phyloP scores from a whole-genome alignment of 2,797 vertebrate species.

The Hemitrygon akajei region DNA sequence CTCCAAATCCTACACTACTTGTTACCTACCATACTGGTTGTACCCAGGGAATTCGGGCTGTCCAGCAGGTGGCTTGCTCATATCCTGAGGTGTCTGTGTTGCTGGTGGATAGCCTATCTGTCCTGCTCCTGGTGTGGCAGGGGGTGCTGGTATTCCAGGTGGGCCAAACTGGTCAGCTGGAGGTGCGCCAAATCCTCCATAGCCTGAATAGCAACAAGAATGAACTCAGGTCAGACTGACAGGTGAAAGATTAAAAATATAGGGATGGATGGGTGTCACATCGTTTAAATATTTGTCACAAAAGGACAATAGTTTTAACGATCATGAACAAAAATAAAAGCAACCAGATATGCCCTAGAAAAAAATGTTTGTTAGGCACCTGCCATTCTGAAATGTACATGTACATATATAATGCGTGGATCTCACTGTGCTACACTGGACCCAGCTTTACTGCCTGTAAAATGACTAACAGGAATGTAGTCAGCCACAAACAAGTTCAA shows the following conservation, averaged over 20 bases:
- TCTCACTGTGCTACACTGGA: constrained; percentile 16
- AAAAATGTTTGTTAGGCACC: background rate
- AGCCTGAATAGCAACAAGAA: constrained; percentile 60
- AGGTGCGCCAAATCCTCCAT: constrained; percentile 81
- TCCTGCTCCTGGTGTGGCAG: constrained; percentile 83
- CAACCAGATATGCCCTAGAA: background rate
- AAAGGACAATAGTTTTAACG: background rate
- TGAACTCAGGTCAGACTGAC: constrained; percentile 29
- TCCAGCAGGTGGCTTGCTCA: constrained; percentile 90
- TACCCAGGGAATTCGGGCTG: constrained; percentile 89
- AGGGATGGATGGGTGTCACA: background rate
- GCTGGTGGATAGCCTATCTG: constrained; percentile 86
- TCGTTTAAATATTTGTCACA: background rate
- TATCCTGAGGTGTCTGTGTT: constrained; percentile 92
- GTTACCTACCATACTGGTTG: constrained; percentile 92
- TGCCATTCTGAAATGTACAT: constrained; percentile 8
- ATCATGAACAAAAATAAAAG: constrained; percentile 21
- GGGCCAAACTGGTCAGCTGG: constrained; percentile 92
- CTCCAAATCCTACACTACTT: constrained; percentile 27
- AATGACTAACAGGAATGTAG: background rate
- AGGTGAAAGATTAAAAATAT: background rate
- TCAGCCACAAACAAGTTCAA: constrained; percentile 21
- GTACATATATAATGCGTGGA: background rate
- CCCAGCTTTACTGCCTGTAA: constrained; percentile 1
- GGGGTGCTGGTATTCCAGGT: constrained; percentile 86